Conservation (phyloP, 2,888 invertebrate genomes). For the Tridacna crocea region DNA sequence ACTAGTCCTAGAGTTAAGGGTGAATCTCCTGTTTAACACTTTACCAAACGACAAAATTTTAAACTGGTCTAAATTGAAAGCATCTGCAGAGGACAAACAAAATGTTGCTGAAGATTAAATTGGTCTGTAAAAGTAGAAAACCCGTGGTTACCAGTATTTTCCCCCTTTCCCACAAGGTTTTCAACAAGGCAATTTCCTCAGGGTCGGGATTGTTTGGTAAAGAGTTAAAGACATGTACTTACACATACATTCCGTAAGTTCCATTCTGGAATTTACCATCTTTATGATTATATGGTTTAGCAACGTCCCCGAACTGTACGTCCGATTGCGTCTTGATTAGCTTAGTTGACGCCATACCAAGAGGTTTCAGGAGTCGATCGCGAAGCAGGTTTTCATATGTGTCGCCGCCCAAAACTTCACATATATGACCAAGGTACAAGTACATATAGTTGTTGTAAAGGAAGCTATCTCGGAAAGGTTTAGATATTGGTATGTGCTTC, state of each 20-base stretch:
- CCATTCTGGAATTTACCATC: slow-evolving; percentile 40
- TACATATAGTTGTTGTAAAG: slow-evolving; percentile 63
- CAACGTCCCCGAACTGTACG: slow-evolving; percentile 22
- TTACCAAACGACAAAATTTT: too few relatives aligned
- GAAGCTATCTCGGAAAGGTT: slow-evolving; percentile 55
- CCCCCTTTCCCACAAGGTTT: too few relatives aligned
- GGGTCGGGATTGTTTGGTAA: too few relatives aligned
- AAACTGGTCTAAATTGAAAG: too few relatives aligned
- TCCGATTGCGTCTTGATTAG: slow-evolving; percentile 37
- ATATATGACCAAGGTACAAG: slow-evolving; percentile 53
- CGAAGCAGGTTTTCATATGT: slow-evolving; percentile 55
- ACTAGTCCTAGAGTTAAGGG: too few relatives aligned
- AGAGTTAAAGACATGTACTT: background rate
- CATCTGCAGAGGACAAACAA: too few relatives aligned
- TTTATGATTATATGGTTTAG: slow-evolving; percentile 45
- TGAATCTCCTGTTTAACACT: too few relatives aligned
- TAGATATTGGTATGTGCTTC: slow-evolving; percentile 45
- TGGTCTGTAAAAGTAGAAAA: too few relatives aligned
- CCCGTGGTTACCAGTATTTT: too few relatives aligned
- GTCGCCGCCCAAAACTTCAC: slow-evolving; percentile 52
- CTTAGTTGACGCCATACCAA: slow-evolving; percentile 54
- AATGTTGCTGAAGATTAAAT: too few relatives aligned
- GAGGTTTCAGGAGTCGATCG: slow-evolving; percentile 47
- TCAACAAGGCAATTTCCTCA: too few relatives aligned
- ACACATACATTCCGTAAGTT: slow-evolving; percentile 32